A percentile compares a stretch with the other conserved stretches of the same genome.
phyloP scores from a whole-genome alignment of 2,888 invertebrate genomes.

The Acronicta aceris region DNA sequence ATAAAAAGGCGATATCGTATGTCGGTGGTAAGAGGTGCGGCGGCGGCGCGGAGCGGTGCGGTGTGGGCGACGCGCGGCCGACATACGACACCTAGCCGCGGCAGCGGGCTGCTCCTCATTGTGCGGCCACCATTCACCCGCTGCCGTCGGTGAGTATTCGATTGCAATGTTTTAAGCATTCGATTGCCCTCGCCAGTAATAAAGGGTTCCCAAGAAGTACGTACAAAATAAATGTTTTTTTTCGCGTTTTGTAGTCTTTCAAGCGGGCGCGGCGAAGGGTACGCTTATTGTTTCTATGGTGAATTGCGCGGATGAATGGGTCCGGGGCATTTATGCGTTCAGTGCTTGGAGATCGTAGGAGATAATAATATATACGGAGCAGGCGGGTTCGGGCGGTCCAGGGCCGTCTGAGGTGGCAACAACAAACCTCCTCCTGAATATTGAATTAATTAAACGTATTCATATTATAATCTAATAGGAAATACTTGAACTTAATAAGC shows the following conservation, averaged over 20 bases:
- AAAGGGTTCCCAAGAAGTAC: conserved; percentile 87
- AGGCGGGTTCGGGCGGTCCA: conserved; percentile 80
- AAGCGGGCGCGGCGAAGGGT: conserved; percentile 83
- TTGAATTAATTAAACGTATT: conserved; percentile 19
- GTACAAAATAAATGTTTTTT: conserved; percentile 78
- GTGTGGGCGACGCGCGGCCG: conserved; percentile 67
- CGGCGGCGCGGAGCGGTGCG: conserved; percentile 66
- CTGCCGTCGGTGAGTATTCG: conserved; percentile 83
- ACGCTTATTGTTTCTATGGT: conserved; percentile 85
- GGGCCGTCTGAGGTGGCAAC: conserved; percentile 74
- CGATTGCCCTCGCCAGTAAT: conserved; percentile 85
- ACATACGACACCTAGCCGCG: conserved; percentile 75
- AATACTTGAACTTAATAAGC: conserved; percentile 6
- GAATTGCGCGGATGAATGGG: conserved; percentile 86
- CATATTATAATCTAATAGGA: conserved; percentile 20
- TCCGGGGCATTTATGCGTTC: conserved; percentile 79
- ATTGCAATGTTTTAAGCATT: conserved; percentile 88
- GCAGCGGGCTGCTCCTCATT: conserved; percentile 65
- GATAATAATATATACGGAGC: conserved; percentile 82
- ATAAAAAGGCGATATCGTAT: conserved; percentile 88
- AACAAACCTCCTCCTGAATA: conserved; percentile 81
- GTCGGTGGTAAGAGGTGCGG: conserved; percentile 78
- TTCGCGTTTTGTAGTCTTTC: conserved; percentile 80
- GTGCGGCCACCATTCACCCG: conserved; percentile 74
- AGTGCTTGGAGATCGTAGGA: conserved; percentile 81